Base-by-base conservation (phyloP, 2,888 invertebrate genomes). In the Epinotia nisella region DNA sequence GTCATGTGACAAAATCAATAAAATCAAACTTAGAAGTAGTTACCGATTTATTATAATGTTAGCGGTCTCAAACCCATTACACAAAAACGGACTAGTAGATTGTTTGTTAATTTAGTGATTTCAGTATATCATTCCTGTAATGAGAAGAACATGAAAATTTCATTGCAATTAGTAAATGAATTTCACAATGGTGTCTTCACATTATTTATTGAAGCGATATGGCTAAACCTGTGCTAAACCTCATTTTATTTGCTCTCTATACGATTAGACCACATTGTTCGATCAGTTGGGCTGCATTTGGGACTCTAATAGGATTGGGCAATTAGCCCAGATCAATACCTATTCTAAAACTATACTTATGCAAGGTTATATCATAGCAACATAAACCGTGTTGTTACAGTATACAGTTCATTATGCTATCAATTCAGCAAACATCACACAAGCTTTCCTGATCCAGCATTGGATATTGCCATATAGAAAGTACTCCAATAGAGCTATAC, bases 261-360 rank as follows among this genome's bases (percentile, higher is more conserved):
- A 55, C 65, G 65, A 55, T 66, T 55, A 66, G 55, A 66, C 35
- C 39, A 55, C 65, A 21, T 55, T 66, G 55, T 55, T 41, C 55
- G 55, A 55, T 39, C 65, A 66, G 53, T 13, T 65, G 29, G n/a
- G 11, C 55, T 41, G 15, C n/a, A 62, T 71, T 59, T 65, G 19
- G 41, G 41, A 21, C 59, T 59, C 15, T 66, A 55, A 71, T 65
- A 61, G 66, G 39, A 66, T 71, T 71, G 41, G 24, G 59, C 59
- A 71, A 61, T 72, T 67, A 67, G 24, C 60, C 53, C 53, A 15
- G 45, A 71, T 66, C 65, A 59, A 71, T 66, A 60, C 49, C 55
- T 58, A 56, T 19, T 45, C 45, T 39, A 55, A 3, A 0, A 55
- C 11, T 21, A n/a, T 19, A 66, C 55, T 41, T 56, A 66, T 24